These are phyloP conservation scores for Corythucha ciliata DNA, from an alignment of 2,888 invertebrate genomes.

Conservation along the genomic window DNA sequence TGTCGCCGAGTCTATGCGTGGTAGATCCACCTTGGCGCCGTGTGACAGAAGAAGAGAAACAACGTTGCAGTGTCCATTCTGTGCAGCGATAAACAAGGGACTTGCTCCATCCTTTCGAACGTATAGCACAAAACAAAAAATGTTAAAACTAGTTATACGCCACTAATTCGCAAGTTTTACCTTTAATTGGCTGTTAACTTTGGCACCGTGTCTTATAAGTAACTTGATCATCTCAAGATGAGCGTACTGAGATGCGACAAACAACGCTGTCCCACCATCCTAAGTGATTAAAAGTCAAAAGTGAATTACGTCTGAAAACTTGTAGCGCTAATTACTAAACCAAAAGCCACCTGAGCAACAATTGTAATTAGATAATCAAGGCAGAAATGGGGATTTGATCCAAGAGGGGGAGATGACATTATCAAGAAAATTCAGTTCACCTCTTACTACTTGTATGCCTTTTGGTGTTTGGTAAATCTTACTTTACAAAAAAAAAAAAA, in stretches of 20 bases:
- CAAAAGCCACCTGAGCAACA: too few species aligned
- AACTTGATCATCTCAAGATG: slow-evolving; percentile 80
- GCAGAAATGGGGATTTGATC: too few species aligned
- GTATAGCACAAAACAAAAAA: background rate
- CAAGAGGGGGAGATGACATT: too few species aligned
- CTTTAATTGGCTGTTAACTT: slow-evolving; percentile 75
- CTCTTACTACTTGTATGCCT: too few species aligned
- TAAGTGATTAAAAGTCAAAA: slow-evolving; percentile 43
- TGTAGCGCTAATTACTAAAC: too few species aligned
- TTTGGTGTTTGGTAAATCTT: too few species aligned
- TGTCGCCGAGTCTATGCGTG: slow-evolving; percentile 74
- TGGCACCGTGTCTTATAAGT: slow-evolving; percentile 68
- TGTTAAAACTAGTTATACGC: background rate
- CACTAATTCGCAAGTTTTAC: slow-evolving; percentile 43
- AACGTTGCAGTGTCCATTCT: slow-evolving; percentile 82
- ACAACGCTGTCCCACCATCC: slow-evolving; percentile 93
- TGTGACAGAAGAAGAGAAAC: slow-evolving; percentile 60
- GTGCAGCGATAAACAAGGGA: slow-evolving; percentile 84
- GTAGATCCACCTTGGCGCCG: slow-evolving; percentile 63
- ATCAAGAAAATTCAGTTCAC: too few species aligned
- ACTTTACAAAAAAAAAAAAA: too few species aligned
- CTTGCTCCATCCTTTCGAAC: slow-evolving; percentile 71
- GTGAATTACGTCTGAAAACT: too few species aligned
- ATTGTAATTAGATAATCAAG: too few species aligned
- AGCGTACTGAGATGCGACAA: slow-evolving; percentile 86